phyloP scores from a whole-genome alignment of 1,140 invertebrate genomes.

The Drosophila kohkoa region DNA sequence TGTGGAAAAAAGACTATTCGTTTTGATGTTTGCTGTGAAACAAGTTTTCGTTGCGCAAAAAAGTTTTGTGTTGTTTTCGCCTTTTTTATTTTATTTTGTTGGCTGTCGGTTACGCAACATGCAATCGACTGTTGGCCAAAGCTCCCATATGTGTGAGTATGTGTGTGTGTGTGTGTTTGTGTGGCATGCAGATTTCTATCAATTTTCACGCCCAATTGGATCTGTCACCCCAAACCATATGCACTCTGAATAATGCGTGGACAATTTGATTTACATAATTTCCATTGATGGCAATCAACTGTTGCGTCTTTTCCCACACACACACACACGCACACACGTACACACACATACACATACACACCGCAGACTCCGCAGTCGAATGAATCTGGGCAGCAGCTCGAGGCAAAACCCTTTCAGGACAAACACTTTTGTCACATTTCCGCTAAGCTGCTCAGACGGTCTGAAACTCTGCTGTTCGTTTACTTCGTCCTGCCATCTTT shows the following conservation, averaged over 20 bases:
- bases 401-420: slow-evolving; percentile 42
- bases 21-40: background rate
- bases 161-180: no score
- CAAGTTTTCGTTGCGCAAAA: no score
- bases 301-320: slow-evolving; percentile 48
- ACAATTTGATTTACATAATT: slow-evolving; percentile 79
- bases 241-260: slow-evolving; percentile 56
- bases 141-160: background rate
- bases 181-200: slow-evolving; percentile 5
- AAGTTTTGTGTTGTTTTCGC: no score
- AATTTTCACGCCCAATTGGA: slow-evolving; percentile 63
- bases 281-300: slow-evolving; percentile 71
- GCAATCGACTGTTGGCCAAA: background rate
- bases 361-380: background rate
- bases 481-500: background rate
- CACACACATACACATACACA: background rate
- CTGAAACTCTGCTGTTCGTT: background rate
- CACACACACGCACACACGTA: background rate
- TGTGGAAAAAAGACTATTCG: no score
- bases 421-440: slow-evolving; percentile 67
- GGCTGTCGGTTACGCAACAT: background rate
- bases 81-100: background rate
- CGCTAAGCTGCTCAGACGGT: slow-evolving; percentile 42
- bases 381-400: background rate
- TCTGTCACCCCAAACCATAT: slow-evolving; percentile 42